A percentile compares a stretch with the other conserved stretches of the same genome.
These are phyloP conservation scores for Erebia ligea DNA, from an alignment of 2,888 invertebrate species.

Conservation along the genomic window DNA sequence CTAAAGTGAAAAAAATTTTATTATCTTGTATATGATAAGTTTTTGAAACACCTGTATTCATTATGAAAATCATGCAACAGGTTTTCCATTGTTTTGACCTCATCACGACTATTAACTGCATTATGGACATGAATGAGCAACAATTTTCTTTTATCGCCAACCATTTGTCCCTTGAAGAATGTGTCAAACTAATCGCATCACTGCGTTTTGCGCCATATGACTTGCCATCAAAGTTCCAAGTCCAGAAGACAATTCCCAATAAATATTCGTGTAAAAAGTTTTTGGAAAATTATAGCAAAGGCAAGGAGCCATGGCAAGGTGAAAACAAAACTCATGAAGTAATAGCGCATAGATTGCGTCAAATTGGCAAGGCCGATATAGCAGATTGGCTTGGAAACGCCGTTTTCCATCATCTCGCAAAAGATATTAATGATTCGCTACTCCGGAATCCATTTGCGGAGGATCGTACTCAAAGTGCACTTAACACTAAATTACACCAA, in stretches of 20 bases:
- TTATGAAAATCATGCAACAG: slow-evolving; percentile 5
- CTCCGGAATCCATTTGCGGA: slow-evolving; percentile 46
- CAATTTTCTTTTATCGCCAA: slow-evolving; percentile 78
- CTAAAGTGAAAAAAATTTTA: background rate
- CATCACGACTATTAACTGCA: slow-evolving; percentile 44
- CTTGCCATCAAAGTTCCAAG: slow-evolving; percentile 48
- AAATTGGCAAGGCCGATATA: slow-evolving; percentile 81
- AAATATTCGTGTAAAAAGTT: slow-evolving; percentile 81
- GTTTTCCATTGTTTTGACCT: slow-evolving; percentile 12
- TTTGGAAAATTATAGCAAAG: slow-evolving; percentile 83
- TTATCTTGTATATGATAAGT: background rate
- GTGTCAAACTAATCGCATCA: slow-evolving; percentile 81
- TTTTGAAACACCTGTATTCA: background rate
- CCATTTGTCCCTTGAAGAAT: slow-evolving; percentile 82
- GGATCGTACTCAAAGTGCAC: slow-evolving; percentile 38
- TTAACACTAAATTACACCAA: slow-evolving; percentile 42
- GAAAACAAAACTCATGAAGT: slow-evolving; percentile 81
- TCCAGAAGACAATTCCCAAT: slow-evolving; percentile 71
- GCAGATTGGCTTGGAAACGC: slow-evolving; percentile 85
- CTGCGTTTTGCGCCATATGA: slow-evolving; percentile 74
- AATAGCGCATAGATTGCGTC: slow-evolving; percentile 80
- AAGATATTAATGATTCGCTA: slow-evolving; percentile 68
- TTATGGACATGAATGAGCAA: slow-evolving; percentile 58
- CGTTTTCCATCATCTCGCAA: slow-evolving; percentile 80
- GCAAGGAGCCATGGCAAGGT: slow-evolving; percentile 68